These are phyloP conservation scores for Caradrina kadenii DNA, from an alignment of 2,888 invertebrate species.

Conservation along the genomic window DNA sequence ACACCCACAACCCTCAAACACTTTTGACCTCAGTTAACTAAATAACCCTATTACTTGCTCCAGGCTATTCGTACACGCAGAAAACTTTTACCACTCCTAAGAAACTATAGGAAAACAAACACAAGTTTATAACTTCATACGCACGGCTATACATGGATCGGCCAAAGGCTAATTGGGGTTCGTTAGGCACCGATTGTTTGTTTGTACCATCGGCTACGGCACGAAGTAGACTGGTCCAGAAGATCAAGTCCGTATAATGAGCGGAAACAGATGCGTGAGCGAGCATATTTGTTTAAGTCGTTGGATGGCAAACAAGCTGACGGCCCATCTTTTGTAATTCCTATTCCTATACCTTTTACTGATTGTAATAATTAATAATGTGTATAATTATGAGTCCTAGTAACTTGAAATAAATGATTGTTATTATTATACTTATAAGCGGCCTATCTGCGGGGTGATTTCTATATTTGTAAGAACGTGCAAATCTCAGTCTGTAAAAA, in stretches of 20 bases:
- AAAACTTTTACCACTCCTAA: conserved; percentile 35
- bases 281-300: background rate
- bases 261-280: background rate
- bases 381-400: no score
- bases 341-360: no score
- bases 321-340: no score
- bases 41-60: conserved; percentile 31
- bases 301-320: no score
- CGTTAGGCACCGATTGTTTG: conserved; percentile 83
- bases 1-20: conserved; percentile 3
- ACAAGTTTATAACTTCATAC: conserved; percentile 60
- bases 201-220: conserved; percentile 36
- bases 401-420: no score
- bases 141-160: conserved; percentile 54
- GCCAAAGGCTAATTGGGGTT: conserved; percentile 80
- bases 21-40: conserved; percentile 23
- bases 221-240: background rate
- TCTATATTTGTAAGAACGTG: no score
- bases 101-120: conserved; percentile 41
- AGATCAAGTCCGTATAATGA: background rate
- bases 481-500: no score
- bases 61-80: conserved; percentile 8
- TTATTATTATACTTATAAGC: no score
- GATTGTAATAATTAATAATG: no score
- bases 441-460: no score